Evolutionary conservation across 92 coral and sea anemone genomes (phyloP).

Genomic region (Siderastrea siderea): DNA sequence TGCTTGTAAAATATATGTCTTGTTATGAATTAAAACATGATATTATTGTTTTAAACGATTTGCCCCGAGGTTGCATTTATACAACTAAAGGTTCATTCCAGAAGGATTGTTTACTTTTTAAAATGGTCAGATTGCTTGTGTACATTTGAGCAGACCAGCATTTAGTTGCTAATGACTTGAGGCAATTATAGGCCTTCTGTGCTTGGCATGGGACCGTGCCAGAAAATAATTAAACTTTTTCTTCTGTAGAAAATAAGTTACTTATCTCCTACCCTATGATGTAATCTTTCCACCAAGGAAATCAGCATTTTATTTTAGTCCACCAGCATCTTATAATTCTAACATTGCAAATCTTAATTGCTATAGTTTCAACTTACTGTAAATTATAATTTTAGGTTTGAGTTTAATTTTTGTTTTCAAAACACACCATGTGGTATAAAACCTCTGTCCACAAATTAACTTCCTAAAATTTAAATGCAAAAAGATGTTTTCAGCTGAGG

Average conservation of each 20-base stretch:
- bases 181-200: constrained; percentile 1
- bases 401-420: neutral
- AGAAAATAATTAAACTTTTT: neutral
- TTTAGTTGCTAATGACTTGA: constrained; percentile 8
- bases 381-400: neutral
- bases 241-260: neutral
- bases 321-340: neutral
- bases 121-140: neutral
- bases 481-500: neutral
- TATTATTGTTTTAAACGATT: neutral
- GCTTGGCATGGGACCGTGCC: neutral
- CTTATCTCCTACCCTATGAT: neutral
- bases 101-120: neutral
- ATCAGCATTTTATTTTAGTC: neutral
- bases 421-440: constrained; percentile 11
- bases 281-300: neutral
- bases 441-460: neutral
- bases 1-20: neutral
- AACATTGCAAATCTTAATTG: neutral
- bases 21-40: neutral
- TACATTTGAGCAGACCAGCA: neutral
- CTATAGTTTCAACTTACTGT: neutral
- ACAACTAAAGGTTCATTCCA: neutral
- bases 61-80: neutral
- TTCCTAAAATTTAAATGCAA: constrained; percentile 9